phyloP scores from a whole-genome alignment of 2,888 invertebrate species.

The Conops quadrifasciatus region DNA sequence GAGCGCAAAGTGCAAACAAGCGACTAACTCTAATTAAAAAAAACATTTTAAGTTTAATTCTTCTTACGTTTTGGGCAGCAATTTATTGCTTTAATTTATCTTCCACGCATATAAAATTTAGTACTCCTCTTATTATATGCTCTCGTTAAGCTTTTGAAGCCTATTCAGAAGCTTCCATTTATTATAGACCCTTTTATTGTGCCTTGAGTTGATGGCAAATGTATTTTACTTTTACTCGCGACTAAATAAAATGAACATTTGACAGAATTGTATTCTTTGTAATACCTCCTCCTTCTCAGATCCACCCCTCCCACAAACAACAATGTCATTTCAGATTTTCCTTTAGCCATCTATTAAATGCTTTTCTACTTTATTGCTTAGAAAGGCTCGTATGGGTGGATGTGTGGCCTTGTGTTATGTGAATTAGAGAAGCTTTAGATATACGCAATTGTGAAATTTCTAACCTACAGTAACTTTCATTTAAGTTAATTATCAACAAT shows the following conservation, averaged over 20 bases:
- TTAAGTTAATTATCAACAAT: too few relatives aligned
- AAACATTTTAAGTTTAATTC: too few relatives aligned
- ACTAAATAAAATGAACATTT: constrained; percentile 21
- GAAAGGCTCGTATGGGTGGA: not conserved
- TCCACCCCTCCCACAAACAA: not conserved
- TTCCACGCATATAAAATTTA: not conserved
- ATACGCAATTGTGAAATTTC: not conserved
- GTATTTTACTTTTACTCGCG: constrained; percentile 1
- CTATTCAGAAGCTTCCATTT: not conserved
- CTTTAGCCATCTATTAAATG: constrained; percentile 16
- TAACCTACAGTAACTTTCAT: too few relatives aligned
- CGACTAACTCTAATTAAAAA: too few relatives aligned
- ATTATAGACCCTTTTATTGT: not conserved
- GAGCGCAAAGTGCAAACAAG: too few relatives aligned
- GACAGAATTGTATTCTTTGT: constrained; percentile 24
- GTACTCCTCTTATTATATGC: too few relatives aligned
- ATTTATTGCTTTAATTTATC: too few relatives aligned
- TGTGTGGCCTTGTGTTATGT: too few relatives aligned
- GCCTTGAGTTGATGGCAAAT: not conserved
- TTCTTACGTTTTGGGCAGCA: too few relatives aligned
- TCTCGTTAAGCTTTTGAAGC: not conserved
- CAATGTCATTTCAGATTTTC: constrained; percentile 11
- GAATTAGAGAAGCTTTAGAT: not conserved
- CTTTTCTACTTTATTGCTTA: not conserved
- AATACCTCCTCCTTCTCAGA: constrained; percentile 7